A percentile compares a stretch with the other conserved stretches of the same genome.
Conservation (phyloP, 1,140 invertebrate species). For the Pseudomyrmex sp. region DNA sequence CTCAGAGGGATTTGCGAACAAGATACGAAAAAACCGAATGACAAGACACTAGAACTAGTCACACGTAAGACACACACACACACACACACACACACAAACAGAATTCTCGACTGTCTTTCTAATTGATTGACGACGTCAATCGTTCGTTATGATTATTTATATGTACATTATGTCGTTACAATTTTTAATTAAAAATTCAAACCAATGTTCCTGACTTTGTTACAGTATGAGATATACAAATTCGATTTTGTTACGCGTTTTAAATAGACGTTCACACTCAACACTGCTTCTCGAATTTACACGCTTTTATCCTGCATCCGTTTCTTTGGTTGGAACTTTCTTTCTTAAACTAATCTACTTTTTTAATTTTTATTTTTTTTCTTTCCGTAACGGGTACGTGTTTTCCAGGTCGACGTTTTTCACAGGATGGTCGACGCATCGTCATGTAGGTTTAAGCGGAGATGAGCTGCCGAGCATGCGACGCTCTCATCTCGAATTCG, state of each 20-base stretch:
- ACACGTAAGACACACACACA: neutral
- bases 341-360: too few species aligned
- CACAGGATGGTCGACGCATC: too few species aligned
- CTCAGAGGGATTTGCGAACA: neutral
- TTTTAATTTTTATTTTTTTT: too few species aligned
- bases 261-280: too few species aligned
- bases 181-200: neutral
- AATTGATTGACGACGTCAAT: neutral
- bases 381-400: too few species aligned
- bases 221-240: too few species aligned
- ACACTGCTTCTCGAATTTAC: too few species aligned
- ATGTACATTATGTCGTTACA: neutral
- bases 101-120: neutral
- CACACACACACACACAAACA: neutral
- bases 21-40: neutral
- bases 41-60: neutral
- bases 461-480: neutral
- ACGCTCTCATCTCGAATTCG: constrained; percentile 12
- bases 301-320: too few species aligned
- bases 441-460: neutral
- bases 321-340: too few species aligned
- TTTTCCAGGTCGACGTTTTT: neutral
- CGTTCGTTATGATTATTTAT: neutral
- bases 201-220: too few species aligned
- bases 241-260: too few species aligned